phyloP scores from a whole-genome alignment of 2,888 invertebrate genomes.

The Cancer borealis region DNA sequence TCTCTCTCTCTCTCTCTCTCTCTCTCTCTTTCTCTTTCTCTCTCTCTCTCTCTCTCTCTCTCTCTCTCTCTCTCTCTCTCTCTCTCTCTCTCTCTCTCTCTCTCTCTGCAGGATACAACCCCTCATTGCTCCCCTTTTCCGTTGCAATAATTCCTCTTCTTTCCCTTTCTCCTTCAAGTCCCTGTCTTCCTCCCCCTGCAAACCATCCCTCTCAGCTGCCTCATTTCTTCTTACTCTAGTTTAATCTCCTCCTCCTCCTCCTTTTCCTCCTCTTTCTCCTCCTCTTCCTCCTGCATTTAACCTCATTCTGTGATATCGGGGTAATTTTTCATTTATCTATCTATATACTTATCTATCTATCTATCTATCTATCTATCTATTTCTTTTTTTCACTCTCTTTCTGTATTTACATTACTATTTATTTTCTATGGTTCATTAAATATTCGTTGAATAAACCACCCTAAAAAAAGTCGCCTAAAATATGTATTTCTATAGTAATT shows the following conservation, averaged over 20 bases:
- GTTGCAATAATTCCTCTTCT: conserved; percentile 27
- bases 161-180: conserved; percentile 4
- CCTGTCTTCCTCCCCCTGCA: conserved; percentile 13
- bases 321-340: too few species aligned
- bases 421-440: too few species aligned
- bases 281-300: neutral
- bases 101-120: neutral
- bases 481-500: too few species aligned
- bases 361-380: neutral
- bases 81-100: neutral
- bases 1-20: conserved; percentile 4
- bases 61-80: conserved; percentile 31
- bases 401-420: too few species aligned
- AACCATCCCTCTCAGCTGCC: neutral
- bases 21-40: neutral
- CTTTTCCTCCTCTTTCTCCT: conserved; percentile 26
- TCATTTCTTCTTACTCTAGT: conserved; percentile 32
- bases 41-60: conserved; percentile 28
- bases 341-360: neutral
- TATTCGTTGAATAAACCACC: too few species aligned
- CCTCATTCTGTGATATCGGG: conserved; percentile 11
- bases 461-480: too few species aligned
- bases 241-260: conserved; percentile 32
- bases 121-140: conserved; percentile 4
- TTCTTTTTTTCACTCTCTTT: neutral